These are phyloP conservation scores for Erebia ligea DNA, from an alignment of 2,888 invertebrate species.

Conservation along the genomic window DNA sequence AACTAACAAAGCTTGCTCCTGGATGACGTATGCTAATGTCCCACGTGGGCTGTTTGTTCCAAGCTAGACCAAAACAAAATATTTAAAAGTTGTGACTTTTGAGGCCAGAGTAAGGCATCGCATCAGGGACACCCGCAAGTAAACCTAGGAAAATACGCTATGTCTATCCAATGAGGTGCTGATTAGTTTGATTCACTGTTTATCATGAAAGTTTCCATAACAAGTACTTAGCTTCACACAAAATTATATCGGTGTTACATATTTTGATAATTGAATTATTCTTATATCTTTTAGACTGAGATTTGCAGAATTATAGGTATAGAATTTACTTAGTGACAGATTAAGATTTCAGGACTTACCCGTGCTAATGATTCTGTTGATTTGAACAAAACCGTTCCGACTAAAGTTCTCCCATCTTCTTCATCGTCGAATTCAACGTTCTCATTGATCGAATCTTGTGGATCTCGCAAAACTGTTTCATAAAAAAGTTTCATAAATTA, in stretches of 20 bases:
- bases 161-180: no score
- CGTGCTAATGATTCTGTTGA: conserved; percentile 71
- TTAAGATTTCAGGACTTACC: conserved; percentile 50
- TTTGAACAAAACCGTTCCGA: conserved; percentile 74
- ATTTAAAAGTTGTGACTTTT: neutral
- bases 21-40: conserved; percentile 94
- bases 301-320: neutral
- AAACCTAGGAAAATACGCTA: no score
- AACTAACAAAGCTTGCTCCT: conserved; percentile 94
- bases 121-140: no score
- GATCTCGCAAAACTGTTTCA: conserved; percentile 61
- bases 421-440: conserved; percentile 72
- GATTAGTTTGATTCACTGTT: no score
- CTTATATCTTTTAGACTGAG: no score
- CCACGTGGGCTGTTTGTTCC: conserved; percentile 86
- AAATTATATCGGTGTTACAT: no score
- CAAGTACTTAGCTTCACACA: no score
- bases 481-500: neutral
- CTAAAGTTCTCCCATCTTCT: conserved; percentile 71
- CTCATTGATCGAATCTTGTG: conserved; percentile 64
- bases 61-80: conserved; percentile 54
- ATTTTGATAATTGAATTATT: no score
- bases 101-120: no score
- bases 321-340: neutral
- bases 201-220: no score